Evolutionary conservation across 1,140 invertebrate genomes (phyloP).

Genomic region (Pissodes strobi): DNA sequence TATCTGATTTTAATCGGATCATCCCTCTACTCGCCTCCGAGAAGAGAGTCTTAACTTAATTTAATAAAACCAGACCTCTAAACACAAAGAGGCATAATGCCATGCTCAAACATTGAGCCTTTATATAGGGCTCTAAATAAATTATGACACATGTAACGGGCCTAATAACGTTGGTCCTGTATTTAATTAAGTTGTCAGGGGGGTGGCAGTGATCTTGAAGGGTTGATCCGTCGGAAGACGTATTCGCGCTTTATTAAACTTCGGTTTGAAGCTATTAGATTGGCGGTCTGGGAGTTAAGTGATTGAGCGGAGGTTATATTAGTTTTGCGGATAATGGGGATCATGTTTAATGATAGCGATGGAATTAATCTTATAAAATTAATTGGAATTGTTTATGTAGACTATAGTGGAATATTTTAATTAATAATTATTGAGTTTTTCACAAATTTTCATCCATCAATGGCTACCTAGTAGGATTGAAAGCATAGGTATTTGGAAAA

Average conservation of each 20-base stretch:
- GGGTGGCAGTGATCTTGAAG: constrained; percentile 2
- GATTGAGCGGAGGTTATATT: constrained; percentile 9
- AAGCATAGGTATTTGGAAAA: too few relatives aligned
- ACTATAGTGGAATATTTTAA: too few relatives aligned
- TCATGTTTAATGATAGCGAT: too few relatives aligned
- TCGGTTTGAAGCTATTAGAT: neutral
- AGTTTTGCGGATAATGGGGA: constrained; percentile 11
- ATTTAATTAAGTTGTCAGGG: constrained; percentile 20
- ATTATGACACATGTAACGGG: constrained; percentile 18
- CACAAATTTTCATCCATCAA: too few relatives aligned
- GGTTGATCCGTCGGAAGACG: constrained; percentile 13
- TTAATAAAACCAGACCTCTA: too few relatives aligned
- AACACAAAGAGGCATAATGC: neutral
- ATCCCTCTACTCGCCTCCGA: too few relatives aligned
- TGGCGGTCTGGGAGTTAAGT: neutral
- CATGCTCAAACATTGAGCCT: neutral
- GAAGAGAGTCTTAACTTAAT: too few relatives aligned
- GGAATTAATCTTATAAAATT: too few relatives aligned
- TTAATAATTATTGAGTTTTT: too few relatives aligned
- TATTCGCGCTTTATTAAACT: constrained; percentile 13
- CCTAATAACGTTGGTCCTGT: neutral
- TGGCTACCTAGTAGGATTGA: too few relatives aligned
- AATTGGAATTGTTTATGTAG: too few relatives aligned
- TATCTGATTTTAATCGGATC: too few relatives aligned
- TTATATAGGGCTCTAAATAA: constrained; percentile 16